phyloP scores from a whole-genome alignment of 2,113 vertebrate genomes.

The Elgaria multicarinata region DNA sequence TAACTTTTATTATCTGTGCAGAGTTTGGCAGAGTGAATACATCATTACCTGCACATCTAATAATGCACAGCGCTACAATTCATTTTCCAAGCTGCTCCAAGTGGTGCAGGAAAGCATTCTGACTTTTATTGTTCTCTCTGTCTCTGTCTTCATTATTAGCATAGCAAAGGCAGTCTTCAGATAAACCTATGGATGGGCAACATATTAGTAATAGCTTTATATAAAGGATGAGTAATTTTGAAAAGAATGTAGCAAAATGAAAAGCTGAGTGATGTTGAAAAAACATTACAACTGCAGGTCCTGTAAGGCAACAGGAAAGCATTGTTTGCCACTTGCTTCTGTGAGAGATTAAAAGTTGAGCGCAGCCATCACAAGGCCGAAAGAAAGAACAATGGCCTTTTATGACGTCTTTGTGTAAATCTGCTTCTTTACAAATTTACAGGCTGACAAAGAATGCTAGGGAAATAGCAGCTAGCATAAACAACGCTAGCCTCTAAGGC shows the following conservation, averaged over 20 bases:
- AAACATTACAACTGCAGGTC: not conserved
- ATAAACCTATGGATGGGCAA: slow-evolving; percentile 60
- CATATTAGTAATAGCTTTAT: slow-evolving; percentile 49
- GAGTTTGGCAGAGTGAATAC: slow-evolving; percentile 66
- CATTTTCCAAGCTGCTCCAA: slow-evolving; percentile 58
- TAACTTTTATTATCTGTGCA: slow-evolving; percentile 76
- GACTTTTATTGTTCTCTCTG: slow-evolving; percentile 58
- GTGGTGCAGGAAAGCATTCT: slow-evolving; percentile 57
- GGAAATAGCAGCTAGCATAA: not conserved
- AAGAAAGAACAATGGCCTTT: not conserved
- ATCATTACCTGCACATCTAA: slow-evolving; percentile 74
- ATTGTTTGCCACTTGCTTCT: not conserved
- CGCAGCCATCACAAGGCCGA: slow-evolving; percentile 2
- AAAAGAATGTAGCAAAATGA: slow-evolving; percentile 39
- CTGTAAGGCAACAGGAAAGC: not conserved
- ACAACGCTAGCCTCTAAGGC: not conserved
- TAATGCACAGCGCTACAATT: slow-evolving; percentile 61
- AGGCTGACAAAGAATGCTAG: not conserved
- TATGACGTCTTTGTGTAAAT: not conserved
- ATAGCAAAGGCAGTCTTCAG: slow-evolving; percentile 62
- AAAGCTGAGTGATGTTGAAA: not conserved
- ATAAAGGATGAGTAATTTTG: slow-evolving; percentile 63
- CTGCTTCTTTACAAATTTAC: not conserved
- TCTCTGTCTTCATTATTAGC: slow-evolving; percentile 55
- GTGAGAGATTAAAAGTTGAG: not conserved